Percentiles rank a stretch among this genome's conserved stretches.
phyloP scores from a whole-genome alignment of 2,888 invertebrate genomes.

The Gortyna flavago region DNA sequence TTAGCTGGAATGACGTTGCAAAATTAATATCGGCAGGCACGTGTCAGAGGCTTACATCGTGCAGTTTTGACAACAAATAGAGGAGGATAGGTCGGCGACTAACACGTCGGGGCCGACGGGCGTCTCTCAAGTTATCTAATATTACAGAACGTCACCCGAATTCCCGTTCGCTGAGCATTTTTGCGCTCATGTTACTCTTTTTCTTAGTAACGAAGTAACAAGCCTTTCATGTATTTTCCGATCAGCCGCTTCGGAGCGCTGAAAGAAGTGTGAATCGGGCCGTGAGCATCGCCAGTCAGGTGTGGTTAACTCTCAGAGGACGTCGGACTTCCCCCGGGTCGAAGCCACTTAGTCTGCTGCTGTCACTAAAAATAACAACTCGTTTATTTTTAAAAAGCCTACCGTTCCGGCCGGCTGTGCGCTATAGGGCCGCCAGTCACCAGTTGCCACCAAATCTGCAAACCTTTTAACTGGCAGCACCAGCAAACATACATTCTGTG shows the following conservation, averaged over 20 bases:
- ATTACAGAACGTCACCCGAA: conserved; percentile 69
- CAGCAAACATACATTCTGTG: conserved; percentile 62
- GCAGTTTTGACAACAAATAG: conserved; percentile 49
- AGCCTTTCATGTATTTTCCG: conserved; percentile 88
- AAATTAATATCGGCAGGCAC: conserved; percentile 35
- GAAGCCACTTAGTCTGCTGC: conserved; percentile 83
- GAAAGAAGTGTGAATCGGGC: conserved; percentile 87
- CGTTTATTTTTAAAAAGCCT: conserved; percentile 82
- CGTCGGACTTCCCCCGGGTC: conserved; percentile 78
- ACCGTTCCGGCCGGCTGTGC: conserved; percentile 66
- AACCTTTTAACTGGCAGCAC: conserved; percentile 65
- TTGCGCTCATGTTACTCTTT: conserved; percentile 75
- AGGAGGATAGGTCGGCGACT: conserved; percentile 13
- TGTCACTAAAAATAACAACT: conserved; percentile 83
- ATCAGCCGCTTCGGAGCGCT: conserved; percentile 83
- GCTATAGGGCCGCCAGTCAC: conserved; percentile 49
- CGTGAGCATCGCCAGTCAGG: conserved; percentile 85
- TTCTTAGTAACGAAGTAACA: conserved; percentile 81
- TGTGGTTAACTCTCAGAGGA: conserved; percentile 81
- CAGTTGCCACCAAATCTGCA: conserved; percentile 59
- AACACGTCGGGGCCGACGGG: conserved; percentile 28
- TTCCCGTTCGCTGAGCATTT: conserved; percentile 70
- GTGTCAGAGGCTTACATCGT: conserved; percentile 20
- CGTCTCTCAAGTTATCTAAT: conserved; percentile 62
- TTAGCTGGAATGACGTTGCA: conserved; percentile 2